phyloP scores from a whole-genome alignment of 2,113 vertebrate genomes.

The Cnemophilus loriae region DNA sequence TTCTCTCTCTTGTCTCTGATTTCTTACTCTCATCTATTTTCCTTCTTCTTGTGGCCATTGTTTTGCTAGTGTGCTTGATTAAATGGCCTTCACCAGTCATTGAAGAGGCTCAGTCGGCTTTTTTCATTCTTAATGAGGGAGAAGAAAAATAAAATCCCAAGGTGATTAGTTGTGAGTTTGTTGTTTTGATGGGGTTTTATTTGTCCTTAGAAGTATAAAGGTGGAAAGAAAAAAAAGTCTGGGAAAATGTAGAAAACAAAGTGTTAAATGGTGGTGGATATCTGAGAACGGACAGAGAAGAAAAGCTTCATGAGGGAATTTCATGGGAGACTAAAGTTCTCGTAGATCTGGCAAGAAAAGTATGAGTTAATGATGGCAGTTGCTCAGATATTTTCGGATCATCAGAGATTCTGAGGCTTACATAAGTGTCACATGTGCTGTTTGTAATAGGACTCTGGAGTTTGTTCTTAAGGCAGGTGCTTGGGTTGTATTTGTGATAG shows the following conservation, averaged over 20 bases:
- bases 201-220: background rate
- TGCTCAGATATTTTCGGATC: conserved; percentile 5
- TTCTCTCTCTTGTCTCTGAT: background rate
- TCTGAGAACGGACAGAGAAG: background rate
- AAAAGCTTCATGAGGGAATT: background rate
- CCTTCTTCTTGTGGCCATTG: background rate
- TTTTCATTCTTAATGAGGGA: background rate
- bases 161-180: background rate
- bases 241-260: background rate
- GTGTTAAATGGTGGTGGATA: background rate
- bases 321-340: background rate
- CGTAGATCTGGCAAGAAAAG: background rate
- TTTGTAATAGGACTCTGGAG: conserved; percentile 13
- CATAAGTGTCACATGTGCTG: background rate
- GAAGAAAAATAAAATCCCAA: background rate
- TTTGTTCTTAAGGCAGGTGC: background rate
- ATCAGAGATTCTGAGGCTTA: background rate
- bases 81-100: background rate
- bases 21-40: background rate
- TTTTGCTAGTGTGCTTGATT: background rate
- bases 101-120: background rate
- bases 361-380: background rate
- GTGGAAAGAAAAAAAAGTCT: background rate
- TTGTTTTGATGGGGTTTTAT: background rate
- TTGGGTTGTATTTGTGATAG: background rate